Conservation (phyloP, 2,888 invertebrate species). For the Ochlodes sylvanus region DNA sequence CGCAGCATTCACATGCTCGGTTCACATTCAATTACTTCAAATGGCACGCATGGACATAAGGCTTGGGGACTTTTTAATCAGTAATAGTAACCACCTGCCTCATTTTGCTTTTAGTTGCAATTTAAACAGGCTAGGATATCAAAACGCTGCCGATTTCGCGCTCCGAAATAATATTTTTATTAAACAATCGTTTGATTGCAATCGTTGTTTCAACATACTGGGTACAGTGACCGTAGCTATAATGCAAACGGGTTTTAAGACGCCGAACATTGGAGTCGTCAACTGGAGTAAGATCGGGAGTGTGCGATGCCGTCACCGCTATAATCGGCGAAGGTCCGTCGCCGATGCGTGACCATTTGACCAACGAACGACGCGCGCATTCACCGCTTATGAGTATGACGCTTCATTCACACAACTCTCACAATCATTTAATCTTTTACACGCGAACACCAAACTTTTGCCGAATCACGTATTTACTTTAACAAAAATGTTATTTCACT, state of each 20-base stretch:
- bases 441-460: background rate
- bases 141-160: background rate
- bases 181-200: constrained; percentile 2
- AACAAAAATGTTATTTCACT: background rate
- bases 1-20: too few species aligned
- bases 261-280: constrained; percentile 48
- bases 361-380: constrained; percentile 46
- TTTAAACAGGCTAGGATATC: background rate
- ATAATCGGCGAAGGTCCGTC: constrained; percentile 74
- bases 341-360: constrained; percentile 58
- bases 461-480: background rate
- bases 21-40: too few species aligned
- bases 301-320: constrained; percentile 78
- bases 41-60: too few species aligned
- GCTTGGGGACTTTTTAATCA: too few species aligned
- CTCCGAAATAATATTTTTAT: background rate
- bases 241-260: constrained; percentile 44
- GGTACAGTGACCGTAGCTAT: constrained; percentile 22
- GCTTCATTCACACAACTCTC: constrained; percentile 26
- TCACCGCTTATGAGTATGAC: constrained; percentile 36
- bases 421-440: constrained; percentile 9
- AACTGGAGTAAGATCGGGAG: constrained; percentile 55
- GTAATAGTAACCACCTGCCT: too few species aligned
- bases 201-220: background rate
- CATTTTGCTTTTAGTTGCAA: background rate